Percentiles rank a stretch among this genome's conserved stretches.
phyloP scores from a whole-genome alignment of 92 coral and sea anemone species.

The Palythoa caribaeorum region DNA sequence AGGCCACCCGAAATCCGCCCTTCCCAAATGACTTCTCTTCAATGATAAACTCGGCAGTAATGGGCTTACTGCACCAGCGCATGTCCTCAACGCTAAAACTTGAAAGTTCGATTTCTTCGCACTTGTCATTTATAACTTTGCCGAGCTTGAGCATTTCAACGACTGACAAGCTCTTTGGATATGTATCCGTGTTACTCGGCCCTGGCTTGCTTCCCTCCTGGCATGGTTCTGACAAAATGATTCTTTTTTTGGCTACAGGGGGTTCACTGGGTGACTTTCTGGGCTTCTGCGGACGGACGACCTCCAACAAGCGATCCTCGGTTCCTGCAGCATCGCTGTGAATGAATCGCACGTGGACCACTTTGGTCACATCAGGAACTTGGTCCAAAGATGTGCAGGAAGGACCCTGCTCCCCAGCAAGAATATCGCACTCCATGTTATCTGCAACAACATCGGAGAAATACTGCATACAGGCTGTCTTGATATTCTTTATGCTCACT shows the following conservation, averaged over 20 bases:
- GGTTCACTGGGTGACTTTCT: background rate
- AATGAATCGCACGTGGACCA: conserved; percentile 43
- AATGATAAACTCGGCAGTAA: conserved; percentile 45
- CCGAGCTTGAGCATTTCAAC: conserved; percentile 45
- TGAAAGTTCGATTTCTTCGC: conserved; percentile 41
- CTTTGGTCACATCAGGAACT: conserved; percentile 30
- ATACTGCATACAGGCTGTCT: conserved; percentile 21
- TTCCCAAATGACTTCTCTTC: conserved; percentile 39
- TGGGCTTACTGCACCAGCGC: conserved; percentile 3
- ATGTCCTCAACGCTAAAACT: conserved; percentile 30
- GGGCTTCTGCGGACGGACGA: conserved; percentile 7
- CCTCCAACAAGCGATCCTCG: background rate
- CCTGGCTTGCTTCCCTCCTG: conserved; percentile 4
- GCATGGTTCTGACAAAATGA: background rate
- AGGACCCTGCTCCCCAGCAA: conserved; percentile 33
- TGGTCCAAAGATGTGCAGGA: conserved; percentile 23
- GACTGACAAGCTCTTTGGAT: conserved; percentile 45
- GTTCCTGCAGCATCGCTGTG: background rate
- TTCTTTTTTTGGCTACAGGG: background rate
- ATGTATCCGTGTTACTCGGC: conserved; percentile 13
- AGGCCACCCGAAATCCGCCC: conserved; percentile 46
- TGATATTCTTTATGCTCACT: background rate
- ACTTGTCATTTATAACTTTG: conserved; percentile 32
- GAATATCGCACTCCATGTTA: conserved; percentile 30
- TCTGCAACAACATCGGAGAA: conserved; percentile 1